phyloP scores from a whole-genome alignment of 2,888 invertebrate species.

The Euzetes globulus region DNA sequence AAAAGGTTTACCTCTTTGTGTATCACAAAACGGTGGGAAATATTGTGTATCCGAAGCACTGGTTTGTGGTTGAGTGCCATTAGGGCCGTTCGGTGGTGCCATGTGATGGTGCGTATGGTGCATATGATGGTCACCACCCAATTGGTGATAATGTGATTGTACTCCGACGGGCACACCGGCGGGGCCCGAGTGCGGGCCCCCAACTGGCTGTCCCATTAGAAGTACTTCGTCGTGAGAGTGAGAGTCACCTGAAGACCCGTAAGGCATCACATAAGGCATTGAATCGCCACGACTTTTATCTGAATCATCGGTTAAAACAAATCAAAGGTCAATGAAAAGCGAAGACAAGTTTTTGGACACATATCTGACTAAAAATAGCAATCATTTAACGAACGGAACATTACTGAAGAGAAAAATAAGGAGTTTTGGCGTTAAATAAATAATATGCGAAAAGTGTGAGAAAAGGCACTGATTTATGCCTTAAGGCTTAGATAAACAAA shows the following conservation, averaged over 20 bases:
- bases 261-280: conserved; percentile 35
- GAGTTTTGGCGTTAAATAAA: conserved; percentile 3
- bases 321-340: background rate
- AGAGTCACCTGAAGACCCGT: conserved; percentile 29
- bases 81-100: conserved; percentile 29
- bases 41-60: conserved; percentile 20
- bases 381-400: background rate
- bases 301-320: background rate
- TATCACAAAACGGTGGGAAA: conserved; percentile 23
- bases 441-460: background rate
- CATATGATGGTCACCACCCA: conserved; percentile 23
- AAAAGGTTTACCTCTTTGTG: conserved; percentile 14
- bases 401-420: background rate
- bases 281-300: conserved; percentile 30
- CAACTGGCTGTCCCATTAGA: conserved; percentile 4
- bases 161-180: background rate
- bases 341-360: background rate
- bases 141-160: conserved; percentile 23
- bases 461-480: conserved; percentile 10
- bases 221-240: conserved; percentile 18
- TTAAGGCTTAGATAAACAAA: conserved; percentile 20
- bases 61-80: conserved; percentile 14
- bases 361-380: background rate
- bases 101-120: conserved; percentile 34
- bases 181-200: background rate